These are phyloP conservation scores for Trichonephila clavipes DNA, from an alignment of 1,140 invertebrate genomes.

Conservation along the genomic window DNA sequence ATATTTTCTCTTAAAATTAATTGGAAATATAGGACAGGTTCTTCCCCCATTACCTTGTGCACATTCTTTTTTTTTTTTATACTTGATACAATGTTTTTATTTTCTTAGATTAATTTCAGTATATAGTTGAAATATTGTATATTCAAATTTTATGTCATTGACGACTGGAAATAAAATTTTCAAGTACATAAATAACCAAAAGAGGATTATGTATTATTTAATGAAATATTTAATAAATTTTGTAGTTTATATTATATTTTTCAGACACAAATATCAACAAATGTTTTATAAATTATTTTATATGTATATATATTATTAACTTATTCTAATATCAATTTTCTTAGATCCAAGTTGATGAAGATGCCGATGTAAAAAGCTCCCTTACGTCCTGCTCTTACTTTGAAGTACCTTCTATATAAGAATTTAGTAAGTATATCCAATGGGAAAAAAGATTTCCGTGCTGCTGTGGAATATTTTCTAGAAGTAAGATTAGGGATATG, in stretches of 20 bases:
- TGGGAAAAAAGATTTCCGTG: conserved; percentile 82
- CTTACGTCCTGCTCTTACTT: conserved; percentile 81
- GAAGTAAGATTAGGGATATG: conserved; percentile 79
- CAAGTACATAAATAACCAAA: too few relatives aligned
- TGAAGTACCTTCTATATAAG: conserved; percentile 88
- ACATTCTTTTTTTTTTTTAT: too few relatives aligned
- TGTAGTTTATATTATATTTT: not conserved
- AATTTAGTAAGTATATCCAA: conserved; percentile 86
- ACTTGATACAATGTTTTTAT: too few relatives aligned
- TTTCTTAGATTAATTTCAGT: too few relatives aligned
- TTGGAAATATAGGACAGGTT: too few relatives aligned
- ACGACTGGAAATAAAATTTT: too few relatives aligned
- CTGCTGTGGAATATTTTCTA: conserved; percentile 84
- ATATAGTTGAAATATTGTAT: too few relatives aligned
- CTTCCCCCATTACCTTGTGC: too few relatives aligned
- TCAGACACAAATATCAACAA: not conserved
- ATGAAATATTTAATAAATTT: not conserved
- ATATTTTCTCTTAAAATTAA: too few relatives aligned
- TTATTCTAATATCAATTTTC: conserved; percentile 45
- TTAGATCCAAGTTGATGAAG: conserved; percentile 79
- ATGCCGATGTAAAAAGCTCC: conserved; percentile 73
- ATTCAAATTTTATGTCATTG: too few relatives aligned
- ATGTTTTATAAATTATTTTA: not conserved
- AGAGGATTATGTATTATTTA: too few relatives aligned
- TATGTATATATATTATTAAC: too few relatives aligned